Evolutionary conservation across 2,888 invertebrate genomes (phyloP), one percentile per base, ranked within the genome.

Genomic region (Eupithecia tripunctaria): DNA sequence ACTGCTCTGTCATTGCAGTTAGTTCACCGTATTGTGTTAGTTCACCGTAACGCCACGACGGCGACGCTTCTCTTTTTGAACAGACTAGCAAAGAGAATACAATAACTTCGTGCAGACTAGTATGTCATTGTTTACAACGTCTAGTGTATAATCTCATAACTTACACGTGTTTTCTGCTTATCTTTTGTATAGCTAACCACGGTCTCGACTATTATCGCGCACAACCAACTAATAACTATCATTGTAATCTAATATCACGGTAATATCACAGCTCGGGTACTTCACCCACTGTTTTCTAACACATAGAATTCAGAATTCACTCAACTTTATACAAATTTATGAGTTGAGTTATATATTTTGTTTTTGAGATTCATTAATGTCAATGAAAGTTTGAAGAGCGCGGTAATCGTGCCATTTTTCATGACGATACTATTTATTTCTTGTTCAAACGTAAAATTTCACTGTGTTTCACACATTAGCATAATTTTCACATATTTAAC

Each of bases 141-240:
- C 21, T 21, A 51, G 21, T 60, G 18, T 27, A 56, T 51, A 27
- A 72, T 67, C 67, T 86, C 5, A 51, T 12, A 21, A 56, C 89
- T 88, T 82, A 89, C 89, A 78, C 81, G 78, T 70, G 74, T 78
- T 65, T 77, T 79, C 74, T 78, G 81, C 80, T 83, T 87, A 82
- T 81, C 83, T 71, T 77, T 85, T 71, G 82, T 86, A 70, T 38
- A 62, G 67, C 80, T 81, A 72, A 79, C 73, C 72, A 86, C 81
- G 78, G 84, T 83, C 67, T 85, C 74, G 8, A 84, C 65, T 27
- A 84, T 72, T 18, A 89, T 80, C 25, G 85, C 85, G 65, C 85
- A 76, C 68, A 92, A 70, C 93, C 93, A 93, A 81, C 88, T 88
- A 75, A 91, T 71, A 32, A 93, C 89, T 86, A 94, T 93, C 93